Evolutionary conservation across 2,888 invertebrate species (phyloP).

Genomic region (Lasioglossum oenotherae): DNA sequence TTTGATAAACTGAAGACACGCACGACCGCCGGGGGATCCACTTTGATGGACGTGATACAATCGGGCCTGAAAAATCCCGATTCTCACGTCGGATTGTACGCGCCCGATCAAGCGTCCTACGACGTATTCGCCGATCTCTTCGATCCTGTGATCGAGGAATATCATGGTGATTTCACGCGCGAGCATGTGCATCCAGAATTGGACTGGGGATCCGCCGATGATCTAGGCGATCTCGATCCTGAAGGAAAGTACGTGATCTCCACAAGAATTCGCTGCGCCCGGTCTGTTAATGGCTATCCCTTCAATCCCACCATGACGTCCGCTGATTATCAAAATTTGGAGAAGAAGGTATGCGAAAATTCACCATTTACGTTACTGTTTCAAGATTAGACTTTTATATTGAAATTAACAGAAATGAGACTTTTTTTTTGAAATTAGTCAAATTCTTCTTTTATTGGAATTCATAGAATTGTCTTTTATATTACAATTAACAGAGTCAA

Average conservation of each 20-base stretch:
- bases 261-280: slow-evolving; percentile 88
- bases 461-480: no score
- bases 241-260: slow-evolving; percentile 87
- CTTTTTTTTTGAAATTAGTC: no score
- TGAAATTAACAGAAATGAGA: no score
- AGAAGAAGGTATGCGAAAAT: slow-evolving; percentile 83
- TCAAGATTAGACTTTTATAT: no score
- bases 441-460: no score
- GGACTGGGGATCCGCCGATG: slow-evolving; percentile 87
- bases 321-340: slow-evolving; percentile 88
- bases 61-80: slow-evolving; percentile 89
- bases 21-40: slow-evolving; percentile 87
- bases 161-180: slow-evolving; percentile 87
- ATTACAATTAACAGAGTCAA: no score
- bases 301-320: slow-evolving; percentile 89
- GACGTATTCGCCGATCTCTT: slow-evolving; percentile 88
- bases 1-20: slow-evolving; percentile 85
- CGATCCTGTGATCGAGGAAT: slow-evolving; percentile 89
- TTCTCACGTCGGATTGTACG: slow-evolving; percentile 88
- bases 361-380: not conserved
- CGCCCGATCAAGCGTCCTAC: slow-evolving; percentile 90
- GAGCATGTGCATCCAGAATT: slow-evolving; percentile 87
- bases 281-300: slow-evolving; percentile 87
- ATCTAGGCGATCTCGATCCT: slow-evolving; percentile 88
- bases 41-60: slow-evolving; percentile 88